phyloP scores from a whole-genome alignment of 2,113 vertebrate genomes.

The Cichladusa arquata region DNA sequence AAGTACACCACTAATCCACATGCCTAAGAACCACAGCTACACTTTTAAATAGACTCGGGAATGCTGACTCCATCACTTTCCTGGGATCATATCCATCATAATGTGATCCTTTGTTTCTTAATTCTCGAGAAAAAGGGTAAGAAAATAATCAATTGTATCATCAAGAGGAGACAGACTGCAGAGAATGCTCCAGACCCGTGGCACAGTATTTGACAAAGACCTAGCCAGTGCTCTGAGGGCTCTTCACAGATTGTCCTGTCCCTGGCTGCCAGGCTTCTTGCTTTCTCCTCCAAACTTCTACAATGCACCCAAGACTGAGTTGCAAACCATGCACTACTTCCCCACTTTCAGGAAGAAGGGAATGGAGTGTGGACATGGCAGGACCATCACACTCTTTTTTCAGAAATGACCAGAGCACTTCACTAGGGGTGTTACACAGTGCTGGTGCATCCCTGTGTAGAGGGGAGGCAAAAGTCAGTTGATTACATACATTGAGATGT shows the following conservation, averaged over 20 bases:
- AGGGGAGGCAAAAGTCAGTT: background rate
- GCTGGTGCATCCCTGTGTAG: background rate
- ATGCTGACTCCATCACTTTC: background rate
- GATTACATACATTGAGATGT: background rate
- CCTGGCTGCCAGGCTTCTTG: background rate
- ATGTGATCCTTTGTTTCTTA: background rate
- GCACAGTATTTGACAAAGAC: background rate
- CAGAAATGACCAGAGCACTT: background rate
- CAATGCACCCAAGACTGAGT: background rate
- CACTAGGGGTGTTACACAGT: background rate
- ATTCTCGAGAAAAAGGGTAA: background rate
- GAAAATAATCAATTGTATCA: background rate
- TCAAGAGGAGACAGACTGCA: background rate
- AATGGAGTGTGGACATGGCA: background rate
- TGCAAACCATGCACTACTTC: background rate
- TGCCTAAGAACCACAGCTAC: background rate
- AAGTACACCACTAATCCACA: background rate
- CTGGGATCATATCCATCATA: background rate
- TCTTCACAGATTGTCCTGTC: background rate
- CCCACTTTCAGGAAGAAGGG: background rate
- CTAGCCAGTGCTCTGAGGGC: background rate
- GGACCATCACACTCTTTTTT: background rate
- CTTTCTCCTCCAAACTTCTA: background rate
- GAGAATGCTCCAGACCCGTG: background rate
- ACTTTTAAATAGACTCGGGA: background rate